A percentile compares a stretch with the other conserved stretches of the same genome.
Conservation (phyloP, 2,113 vertebrate genomes). For the Furnarius figulus region DNA sequence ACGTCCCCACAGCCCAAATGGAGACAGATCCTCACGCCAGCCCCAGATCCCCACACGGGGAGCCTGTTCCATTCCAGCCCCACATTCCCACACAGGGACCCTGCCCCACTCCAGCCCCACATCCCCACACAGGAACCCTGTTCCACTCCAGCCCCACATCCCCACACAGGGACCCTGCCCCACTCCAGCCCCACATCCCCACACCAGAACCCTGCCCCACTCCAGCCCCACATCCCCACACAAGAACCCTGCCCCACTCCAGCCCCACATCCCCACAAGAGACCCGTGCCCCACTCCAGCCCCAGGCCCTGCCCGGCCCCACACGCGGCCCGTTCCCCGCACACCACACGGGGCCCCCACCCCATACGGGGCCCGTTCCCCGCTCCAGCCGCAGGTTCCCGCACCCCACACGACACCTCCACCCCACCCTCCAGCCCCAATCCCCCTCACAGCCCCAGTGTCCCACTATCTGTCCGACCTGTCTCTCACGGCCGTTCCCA, state of each 20-base stretch:
- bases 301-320: neutral
- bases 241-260: rapidly evolving
- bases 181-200: neutral
- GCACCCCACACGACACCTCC: neutral
- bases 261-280: neutral
- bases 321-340: no score
- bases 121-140: no score
- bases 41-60: no score
- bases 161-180: no score
- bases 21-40: neutral
- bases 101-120: no score
- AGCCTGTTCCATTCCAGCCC: neutral
- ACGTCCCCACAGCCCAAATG: rapidly evolving
- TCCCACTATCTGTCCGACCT: no score
- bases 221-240: no score
- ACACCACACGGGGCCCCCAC: no score
- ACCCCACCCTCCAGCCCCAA: neutral
- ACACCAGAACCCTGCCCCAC: no score
- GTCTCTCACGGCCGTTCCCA: neutral
- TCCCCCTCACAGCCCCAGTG: no score
- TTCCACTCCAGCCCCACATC: neutral
- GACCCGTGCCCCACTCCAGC: neutral
- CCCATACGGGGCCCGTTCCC: no score
- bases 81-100: neutral
- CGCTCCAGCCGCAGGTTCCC: neutral